Conservation (phyloP, 2,113 vertebrate genomes). For the Mobula hypostoma region DNA sequence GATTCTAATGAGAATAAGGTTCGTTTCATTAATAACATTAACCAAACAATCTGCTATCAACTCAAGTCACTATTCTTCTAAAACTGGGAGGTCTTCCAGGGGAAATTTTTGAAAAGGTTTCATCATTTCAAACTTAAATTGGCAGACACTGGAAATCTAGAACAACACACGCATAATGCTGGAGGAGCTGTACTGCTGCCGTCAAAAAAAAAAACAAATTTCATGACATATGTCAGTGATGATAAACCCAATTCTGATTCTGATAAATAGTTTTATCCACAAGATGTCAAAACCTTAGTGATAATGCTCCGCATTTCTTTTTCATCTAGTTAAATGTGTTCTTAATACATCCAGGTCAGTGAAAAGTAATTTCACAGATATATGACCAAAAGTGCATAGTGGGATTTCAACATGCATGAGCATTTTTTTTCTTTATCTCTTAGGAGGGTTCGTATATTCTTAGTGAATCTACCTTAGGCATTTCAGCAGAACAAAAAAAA, state of each 20-base stretch:
- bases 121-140: no score
- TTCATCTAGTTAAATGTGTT: background rate
- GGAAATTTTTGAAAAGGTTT: background rate
- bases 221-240: no score
- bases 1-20: background rate
- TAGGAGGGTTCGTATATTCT: background rate
- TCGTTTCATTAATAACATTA: background rate
- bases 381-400: background rate
- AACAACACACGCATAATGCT: no score
- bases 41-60: background rate
- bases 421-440: background rate
- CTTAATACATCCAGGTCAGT: background rate
- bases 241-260: no score
- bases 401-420: background rate
- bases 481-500: background rate
- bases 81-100: background rate
- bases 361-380: background rate
- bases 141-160: no score
- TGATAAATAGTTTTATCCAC: background rate
- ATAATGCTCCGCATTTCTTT: background rate
- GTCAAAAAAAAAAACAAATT: no score
- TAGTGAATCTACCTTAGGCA: conserved; percentile 4
- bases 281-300: background rate
- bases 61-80: background rate
- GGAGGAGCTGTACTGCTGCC: no score